Evolutionary conservation across 2,797 vertebrate genomes (phyloP).

Genomic region (Falco rusticolus): DNA sequence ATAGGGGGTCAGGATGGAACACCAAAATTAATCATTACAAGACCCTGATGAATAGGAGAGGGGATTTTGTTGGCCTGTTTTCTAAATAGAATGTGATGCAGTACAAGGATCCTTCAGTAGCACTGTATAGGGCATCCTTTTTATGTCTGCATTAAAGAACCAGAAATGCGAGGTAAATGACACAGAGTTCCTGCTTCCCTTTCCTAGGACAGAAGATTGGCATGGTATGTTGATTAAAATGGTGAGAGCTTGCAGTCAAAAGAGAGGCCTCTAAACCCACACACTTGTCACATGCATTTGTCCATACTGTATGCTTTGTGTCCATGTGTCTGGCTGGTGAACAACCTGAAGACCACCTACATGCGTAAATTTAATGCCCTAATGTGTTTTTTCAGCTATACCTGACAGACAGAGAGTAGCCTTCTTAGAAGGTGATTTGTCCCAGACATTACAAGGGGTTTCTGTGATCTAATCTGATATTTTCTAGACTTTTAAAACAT

Average conservation of each 20-base stretch:
- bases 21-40: background rate
- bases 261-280: background rate
- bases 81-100: background rate
- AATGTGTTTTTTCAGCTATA: background rate
- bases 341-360: background rate
- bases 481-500: background rate
- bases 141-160: background rate
- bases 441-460: background rate
- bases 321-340: background rate
- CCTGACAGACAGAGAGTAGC: background rate
- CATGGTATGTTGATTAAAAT: background rate
- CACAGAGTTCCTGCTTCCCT: background rate
- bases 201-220: background rate
- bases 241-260: background rate
- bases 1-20: background rate
- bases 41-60: background rate
- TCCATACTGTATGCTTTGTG: background rate
- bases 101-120: background rate
- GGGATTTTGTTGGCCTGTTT: background rate
- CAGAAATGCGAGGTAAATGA: background rate
- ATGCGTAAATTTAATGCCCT: background rate
- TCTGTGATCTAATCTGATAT: background rate
- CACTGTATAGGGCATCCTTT: accelerated
- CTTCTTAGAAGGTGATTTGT: background rate
- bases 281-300: background rate